Evolutionary conservation across 1,140 invertebrate species (phyloP).

Genomic region (Saxidomus purpurata): DNA sequence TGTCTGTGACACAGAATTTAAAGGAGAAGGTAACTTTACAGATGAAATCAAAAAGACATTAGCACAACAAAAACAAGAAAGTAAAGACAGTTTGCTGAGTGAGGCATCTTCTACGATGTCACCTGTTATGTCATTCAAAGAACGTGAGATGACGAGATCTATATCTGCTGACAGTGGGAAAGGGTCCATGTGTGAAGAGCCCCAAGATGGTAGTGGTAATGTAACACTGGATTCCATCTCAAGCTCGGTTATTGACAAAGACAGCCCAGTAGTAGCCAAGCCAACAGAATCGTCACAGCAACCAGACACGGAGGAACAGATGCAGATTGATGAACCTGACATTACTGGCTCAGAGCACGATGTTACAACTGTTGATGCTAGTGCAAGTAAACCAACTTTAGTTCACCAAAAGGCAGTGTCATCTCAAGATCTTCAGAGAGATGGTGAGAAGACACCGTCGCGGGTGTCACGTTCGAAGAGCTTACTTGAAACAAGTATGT

Average conservation of each 20-base stretch:
- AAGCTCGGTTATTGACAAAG: constrained; percentile 19
- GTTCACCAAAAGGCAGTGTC: constrained; percentile 70
- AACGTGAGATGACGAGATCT: constrained; percentile 70
- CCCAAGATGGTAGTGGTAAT: constrained; percentile 23
- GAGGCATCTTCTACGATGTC: constrained; percentile 58
- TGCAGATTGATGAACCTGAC: background rate
- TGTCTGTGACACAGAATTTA: background rate
- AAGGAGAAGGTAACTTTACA: background rate
- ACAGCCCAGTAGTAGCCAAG: background rate
- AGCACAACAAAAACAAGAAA: constrained; percentile 69
- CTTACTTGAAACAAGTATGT: constrained; percentile 67
- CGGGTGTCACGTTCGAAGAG: constrained; percentile 76
- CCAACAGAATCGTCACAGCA: background rate
- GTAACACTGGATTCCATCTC: constrained; percentile 34
- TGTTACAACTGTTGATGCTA: background rate
- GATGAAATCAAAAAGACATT: constrained; percentile 34
- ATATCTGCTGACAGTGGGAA: constrained; percentile 79
- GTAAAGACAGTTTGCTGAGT: constrained; percentile 79
- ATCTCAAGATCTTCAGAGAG: constrained; percentile 66
- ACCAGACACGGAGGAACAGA: background rate
- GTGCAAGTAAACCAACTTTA: background rate
- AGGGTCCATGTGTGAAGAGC: constrained; percentile 77
- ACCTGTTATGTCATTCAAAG: constrained; percentile 46
- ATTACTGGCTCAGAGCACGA: background rate
- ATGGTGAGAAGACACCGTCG: constrained; percentile 43